phyloP scores from a whole-genome alignment of 2,797 vertebrate species.

The Aldrovandia affinis region DNA sequence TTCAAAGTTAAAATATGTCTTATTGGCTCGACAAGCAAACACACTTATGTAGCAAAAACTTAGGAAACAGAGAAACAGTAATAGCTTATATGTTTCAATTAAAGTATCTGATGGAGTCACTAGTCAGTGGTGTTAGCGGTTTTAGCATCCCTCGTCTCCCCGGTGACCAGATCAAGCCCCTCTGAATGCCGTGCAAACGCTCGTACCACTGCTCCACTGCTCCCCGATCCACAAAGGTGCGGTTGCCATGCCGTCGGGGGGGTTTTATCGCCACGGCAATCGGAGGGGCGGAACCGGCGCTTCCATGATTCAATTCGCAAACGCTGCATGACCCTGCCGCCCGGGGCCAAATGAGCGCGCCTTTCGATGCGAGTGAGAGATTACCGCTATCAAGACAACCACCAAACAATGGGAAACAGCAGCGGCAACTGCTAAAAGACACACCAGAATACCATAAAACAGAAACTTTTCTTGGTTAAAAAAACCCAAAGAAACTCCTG shows the following conservation, averaged over 20 bases:
- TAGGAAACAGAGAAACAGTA: no score
- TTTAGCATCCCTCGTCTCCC: neutral
- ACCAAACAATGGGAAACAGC: neutral
- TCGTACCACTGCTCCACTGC: conserved; percentile 37
- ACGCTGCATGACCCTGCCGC: neutral
- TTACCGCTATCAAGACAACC: neutral
- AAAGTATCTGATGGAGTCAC: conserved; percentile 27
- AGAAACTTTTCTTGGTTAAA: neutral
- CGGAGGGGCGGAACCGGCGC: neutral
- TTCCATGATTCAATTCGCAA: neutral
- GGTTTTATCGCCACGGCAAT: neutral
- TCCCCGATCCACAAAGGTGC: neutral
- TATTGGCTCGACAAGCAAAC: no score
- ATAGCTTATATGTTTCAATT: no score
- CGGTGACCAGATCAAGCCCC: no score
- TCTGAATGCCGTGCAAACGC: conserved; percentile 46
- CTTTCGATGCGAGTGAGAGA: neutral
- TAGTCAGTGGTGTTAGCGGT: neutral
- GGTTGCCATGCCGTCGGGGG: conserved; percentile 25
- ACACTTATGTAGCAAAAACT: no score
- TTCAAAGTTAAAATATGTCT: no score
- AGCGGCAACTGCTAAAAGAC: neutral
- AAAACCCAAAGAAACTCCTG: neutral
- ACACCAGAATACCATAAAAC: neutral
- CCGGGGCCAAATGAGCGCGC: neutral